Evolutionary conservation across 2,888 invertebrate species (phyloP).

Genomic region (Endotricha flammealis): DNA sequence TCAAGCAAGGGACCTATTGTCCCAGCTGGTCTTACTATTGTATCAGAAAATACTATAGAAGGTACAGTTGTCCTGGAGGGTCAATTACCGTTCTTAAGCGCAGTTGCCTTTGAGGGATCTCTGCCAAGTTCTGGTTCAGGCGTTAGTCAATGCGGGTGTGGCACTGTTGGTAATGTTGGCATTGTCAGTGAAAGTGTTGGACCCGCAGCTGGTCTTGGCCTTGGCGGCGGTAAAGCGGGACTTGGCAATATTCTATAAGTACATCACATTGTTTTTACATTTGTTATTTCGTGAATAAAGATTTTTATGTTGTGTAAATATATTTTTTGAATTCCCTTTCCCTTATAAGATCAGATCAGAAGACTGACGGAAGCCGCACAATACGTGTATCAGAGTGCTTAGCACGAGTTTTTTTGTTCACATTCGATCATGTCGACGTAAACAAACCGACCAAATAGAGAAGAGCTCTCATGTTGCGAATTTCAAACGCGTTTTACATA

Average conservation of each 20-base stretch:
- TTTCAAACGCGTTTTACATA: too few species aligned
- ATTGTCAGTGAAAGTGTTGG: constrained; percentile 25
- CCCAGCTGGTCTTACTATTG: constrained; percentile 32
- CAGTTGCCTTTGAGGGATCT: constrained; percentile 33
- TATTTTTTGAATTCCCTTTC: too few species aligned
- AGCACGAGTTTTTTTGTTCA: too few species aligned
- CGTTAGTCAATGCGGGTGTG: constrained; percentile 28
- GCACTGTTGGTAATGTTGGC: constrained; percentile 27
- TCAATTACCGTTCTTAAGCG: constrained; percentile 37
- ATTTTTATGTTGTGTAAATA: too few species aligned
- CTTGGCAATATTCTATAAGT: constrained; percentile 10
- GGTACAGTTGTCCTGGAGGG: constrained; percentile 34
- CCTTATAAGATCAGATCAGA: too few species aligned
- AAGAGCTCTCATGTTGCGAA: too few species aligned
- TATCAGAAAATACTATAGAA: constrained; percentile 36
- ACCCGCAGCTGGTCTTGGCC: constrained; percentile 13
- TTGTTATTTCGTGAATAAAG: too few species aligned
- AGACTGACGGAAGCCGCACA: too few species aligned
- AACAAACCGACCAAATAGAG: too few species aligned
- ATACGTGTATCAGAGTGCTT: too few species aligned
- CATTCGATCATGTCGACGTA: too few species aligned
- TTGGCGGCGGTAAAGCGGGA: constrained; percentile 15
- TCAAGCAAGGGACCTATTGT: constrained; percentile 16
- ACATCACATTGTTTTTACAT: too few species aligned
- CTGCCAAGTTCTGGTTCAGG: constrained; percentile 34